Base-by-base conservation (phyloP, 2,797 vertebrate genomes). In the Chelon labrosus region DNA sequence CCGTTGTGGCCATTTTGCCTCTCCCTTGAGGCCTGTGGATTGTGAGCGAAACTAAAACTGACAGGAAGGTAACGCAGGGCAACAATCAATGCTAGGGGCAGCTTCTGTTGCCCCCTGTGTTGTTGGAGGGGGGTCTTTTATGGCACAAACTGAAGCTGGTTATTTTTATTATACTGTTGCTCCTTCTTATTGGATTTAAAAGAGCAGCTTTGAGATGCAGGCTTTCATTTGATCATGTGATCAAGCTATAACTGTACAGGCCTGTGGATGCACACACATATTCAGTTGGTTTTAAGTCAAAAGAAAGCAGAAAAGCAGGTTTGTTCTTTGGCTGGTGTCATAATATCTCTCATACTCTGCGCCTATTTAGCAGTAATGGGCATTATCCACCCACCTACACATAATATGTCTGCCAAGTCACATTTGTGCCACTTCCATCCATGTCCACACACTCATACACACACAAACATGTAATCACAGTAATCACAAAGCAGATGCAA, bases 11-110 rank as follows among this genome's bases (percentile, higher is more conserved):
- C 79, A 84, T 84, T 81, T 67, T 77, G 65, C 46, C 19, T 71
- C 64, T 87, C 85, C 62, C 63, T 41, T 13, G 63, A 75, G 71
- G 66, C 79, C 73, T 9, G 22, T 60, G 67, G 49, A 81, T 74
- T 41, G 52, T 67, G 31, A 87, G 77, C 61, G 71, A 75, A 87
- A 78, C 76, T 59, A 38, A 83, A 80, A 69, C 63, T 69, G 83
- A 86, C 72, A 78, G 56, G 52, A 76, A 84, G 73, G 81, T 84
- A 86, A 86, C 87, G 64, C 75, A 37, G 75, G 79, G 85, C 77
- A 85, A 85, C 73, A 3, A 83, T 85, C 74, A 58, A 73, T 60
- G 84, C 67, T 49, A 8, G n/a, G 73, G 50, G 60, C 27, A 62
- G 79, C 38, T 56, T 54, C 50, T 69, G 46, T 69, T 63, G 66